Evolutionary conservation across 37 sponge, comb jelly and placozoan genomes (phyloP).

Genomic region (Spongia lamella): DNA sequence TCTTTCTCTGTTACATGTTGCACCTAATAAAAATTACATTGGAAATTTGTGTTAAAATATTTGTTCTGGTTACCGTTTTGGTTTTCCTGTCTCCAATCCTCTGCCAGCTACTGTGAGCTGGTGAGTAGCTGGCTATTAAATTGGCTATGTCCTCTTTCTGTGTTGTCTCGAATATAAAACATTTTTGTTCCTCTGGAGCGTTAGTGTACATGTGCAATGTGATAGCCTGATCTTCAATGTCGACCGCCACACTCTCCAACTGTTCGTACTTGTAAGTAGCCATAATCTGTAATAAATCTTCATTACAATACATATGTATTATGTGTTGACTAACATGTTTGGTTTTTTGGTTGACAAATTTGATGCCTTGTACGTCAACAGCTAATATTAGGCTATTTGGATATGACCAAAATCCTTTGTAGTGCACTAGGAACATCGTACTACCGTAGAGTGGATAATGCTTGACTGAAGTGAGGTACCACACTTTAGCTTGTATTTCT

Average conservation of each 20-base stretch:
- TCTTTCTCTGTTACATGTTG: constrained; percentile 78
- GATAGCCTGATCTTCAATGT: constrained; percentile 70
- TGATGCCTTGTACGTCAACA: constrained; percentile 72
- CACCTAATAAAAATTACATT: constrained; percentile 23
- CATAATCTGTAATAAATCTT: constrained; percentile 56
- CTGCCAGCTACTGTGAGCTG: constrained; percentile 87
- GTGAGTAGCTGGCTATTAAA: constrained; percentile 93
- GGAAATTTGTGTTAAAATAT: background rate
- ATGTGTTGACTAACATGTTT: constrained; percentile 36
- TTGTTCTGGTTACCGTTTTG: constrained; percentile 47
- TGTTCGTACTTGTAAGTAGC: constrained; percentile 74
- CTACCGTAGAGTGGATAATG: constrained; percentile 91
- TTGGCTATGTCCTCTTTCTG: constrained; percentile 93
- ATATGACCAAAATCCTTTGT: constrained; percentile 97
- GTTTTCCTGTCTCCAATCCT: constrained; percentile 79
- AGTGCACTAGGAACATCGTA: constrained; percentile 79
- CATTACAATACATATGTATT: background rate
- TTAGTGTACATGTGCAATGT: constrained; percentile 76
- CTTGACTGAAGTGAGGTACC: constrained; percentile 94
- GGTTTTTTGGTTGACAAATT: constrained; percentile 80
- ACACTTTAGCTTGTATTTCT: constrained; percentile 91
- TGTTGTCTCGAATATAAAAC: constrained; percentile 84
- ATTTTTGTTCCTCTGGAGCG: constrained; percentile 73
- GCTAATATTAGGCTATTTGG: constrained; percentile 84
- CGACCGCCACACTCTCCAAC: constrained; percentile 81